phyloP scores from a whole-genome alignment of 64 coral and sea anemone species.

The Dendrophyllia cribrosa region DNA sequence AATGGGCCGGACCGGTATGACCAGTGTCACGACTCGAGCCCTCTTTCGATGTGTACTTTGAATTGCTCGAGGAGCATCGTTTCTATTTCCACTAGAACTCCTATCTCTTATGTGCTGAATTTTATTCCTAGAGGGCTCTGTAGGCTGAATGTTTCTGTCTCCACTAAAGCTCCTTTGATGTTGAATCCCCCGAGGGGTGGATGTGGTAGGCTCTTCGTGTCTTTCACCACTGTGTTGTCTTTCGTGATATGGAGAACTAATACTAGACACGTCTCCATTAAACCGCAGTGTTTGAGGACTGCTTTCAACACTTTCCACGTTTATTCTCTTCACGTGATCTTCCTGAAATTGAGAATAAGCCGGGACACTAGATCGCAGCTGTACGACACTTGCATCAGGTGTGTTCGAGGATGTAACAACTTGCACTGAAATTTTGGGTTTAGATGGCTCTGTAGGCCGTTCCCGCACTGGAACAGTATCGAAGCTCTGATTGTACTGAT shows the following conservation, averaged over 20 bases:
- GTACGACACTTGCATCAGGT: background rate
- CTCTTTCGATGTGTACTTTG: background rate
- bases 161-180: constrained; percentile 12
- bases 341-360: background rate
- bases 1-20: background rate
- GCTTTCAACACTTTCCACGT: background rate
- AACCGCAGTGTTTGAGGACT: background rate
- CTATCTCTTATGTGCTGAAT: constrained; percentile 6
- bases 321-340: constrained; percentile 14
- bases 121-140: constrained; percentile 12
- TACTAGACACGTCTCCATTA: background rate
- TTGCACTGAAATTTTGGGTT: constrained; percentile 21
- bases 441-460: background rate
- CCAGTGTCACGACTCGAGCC: background rate
- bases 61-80: background rate
- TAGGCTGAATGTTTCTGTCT: background rate
- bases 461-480: constrained; percentile 37
- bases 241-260: background rate
- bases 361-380: background rate
- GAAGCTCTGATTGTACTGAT: background rate
- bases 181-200: constrained; percentile 16
- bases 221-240: background rate
- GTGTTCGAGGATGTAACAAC: background rate
- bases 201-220: background rate
- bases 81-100: constrained; percentile 1